phyloP scores from a whole-genome alignment of 2,797 vertebrate genomes.

The Pteronotus mesoamericanus region DNA sequence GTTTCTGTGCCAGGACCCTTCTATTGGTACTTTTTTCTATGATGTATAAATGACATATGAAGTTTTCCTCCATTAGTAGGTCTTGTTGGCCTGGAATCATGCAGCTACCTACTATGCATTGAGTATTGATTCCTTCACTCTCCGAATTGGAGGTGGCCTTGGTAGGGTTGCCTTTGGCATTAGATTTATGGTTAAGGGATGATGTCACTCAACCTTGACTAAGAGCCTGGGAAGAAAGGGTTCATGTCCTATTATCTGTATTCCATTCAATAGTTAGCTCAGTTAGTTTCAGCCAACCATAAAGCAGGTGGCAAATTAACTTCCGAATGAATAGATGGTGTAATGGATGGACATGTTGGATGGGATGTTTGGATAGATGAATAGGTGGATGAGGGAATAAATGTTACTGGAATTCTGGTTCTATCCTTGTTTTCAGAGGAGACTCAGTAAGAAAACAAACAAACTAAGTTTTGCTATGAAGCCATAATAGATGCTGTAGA shows the following conservation, averaged over 20 bases:
- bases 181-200: slow-evolving; percentile 1
- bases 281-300: background rate
- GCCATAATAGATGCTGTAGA: slow-evolving; percentile 16
- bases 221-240: background rate
- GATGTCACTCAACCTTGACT: background rate
- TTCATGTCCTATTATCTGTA: slow-evolving; percentile 22
- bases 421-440: slow-evolving; percentile 10
- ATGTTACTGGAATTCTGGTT: slow-evolving; percentile 18
- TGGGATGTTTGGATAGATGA: background rate
- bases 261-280: slow-evolving; percentile 12
- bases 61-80: background rate
- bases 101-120: background rate
- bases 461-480: slow-evolving; percentile 40
- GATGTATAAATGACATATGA: background rate
- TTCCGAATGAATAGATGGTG: slow-evolving; percentile 30
- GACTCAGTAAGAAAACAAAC: slow-evolving; percentile 43
- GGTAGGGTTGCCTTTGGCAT: background rate
- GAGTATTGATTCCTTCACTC: background rate
- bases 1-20: background rate
- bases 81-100: background rate
- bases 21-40: background rate
- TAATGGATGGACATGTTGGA: slow-evolving; percentile 39
- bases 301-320: background rate
- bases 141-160: background rate
- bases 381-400: slow-evolving; percentile 59